phyloP scores from a whole-genome alignment of 2,113 vertebrate species.

The Erinaceus europaeus region DNA sequence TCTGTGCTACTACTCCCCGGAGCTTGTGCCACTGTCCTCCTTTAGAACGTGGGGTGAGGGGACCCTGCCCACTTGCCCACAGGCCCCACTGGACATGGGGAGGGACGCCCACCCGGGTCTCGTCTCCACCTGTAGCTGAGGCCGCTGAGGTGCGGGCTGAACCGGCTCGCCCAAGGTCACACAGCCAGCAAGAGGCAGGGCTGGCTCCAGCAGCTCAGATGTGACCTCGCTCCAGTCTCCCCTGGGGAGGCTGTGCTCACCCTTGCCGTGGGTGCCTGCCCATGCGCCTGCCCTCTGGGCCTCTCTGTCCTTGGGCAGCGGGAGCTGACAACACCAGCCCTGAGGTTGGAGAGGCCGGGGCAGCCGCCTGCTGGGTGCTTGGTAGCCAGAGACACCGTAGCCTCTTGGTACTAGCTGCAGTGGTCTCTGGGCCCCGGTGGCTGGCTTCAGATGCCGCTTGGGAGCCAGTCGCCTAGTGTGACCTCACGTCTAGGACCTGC shows the following conservation, averaged over 20 bases:
- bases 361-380: background rate
- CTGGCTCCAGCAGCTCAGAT: background rate
- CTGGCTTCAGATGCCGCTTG: too few relatives aligned
- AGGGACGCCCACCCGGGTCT: background rate
- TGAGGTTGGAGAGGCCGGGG: background rate
- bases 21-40: fast-evolving
- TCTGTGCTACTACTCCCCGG: background rate
- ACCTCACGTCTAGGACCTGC: too few relatives aligned
- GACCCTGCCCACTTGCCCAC: fast-evolving
- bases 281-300: background rate
- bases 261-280: background rate
- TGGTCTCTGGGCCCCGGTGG: fast-evolving
- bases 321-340: background rate
- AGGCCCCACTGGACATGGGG: background rate
- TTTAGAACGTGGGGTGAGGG: background rate
- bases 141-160: too few relatives aligned
- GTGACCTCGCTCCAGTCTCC: fast-evolving
- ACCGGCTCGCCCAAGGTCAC: too few relatives aligned
- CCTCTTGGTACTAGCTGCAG: background rate
- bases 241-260: too few relatives aligned
- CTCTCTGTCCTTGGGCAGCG: background rate
- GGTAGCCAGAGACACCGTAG: background rate
- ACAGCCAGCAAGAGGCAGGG: background rate
- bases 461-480: fast-evolving
- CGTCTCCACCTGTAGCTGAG: too few relatives aligned